A percentile compares a stretch with the other conserved stretches of the same genome.
Evolutionary conservation across 1,140 invertebrate species (phyloP).

Genomic region (Calycopis cecrops): DNA sequence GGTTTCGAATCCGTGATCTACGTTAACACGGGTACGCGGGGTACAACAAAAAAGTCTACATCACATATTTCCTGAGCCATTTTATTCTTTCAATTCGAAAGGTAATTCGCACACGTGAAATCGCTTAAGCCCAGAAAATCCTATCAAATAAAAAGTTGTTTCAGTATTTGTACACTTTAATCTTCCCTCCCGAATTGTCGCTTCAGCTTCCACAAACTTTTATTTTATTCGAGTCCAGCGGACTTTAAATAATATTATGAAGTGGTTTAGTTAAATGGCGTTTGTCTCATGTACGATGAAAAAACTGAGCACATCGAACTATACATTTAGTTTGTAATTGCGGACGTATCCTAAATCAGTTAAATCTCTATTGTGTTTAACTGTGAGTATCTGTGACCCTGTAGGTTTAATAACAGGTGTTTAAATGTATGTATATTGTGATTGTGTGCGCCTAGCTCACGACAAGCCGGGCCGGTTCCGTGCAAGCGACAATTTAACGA

Average conservation of each 20-base stretch:
- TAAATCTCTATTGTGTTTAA: constrained; percentile 69
- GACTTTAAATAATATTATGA: too few relatives aligned
- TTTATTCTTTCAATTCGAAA: constrained; percentile 33
- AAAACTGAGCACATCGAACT: background rate
- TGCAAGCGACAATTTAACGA: constrained; percentile 72
- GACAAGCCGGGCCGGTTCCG: constrained; percentile 67
- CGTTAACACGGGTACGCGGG: constrained; percentile 8
- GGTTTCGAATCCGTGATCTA: constrained; percentile 32
- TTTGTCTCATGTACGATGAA: too few relatives aligned
- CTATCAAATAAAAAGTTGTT: constrained; percentile 50
- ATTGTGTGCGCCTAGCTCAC: constrained; percentile 67
- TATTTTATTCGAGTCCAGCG: too few relatives aligned
- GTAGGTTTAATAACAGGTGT: constrained; percentile 72
- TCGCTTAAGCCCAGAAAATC: constrained; percentile 60
- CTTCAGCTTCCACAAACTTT: constrained; percentile 2
- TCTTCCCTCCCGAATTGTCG: constrained; percentile 38
- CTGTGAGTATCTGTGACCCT: constrained; percentile 59
- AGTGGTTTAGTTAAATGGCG: too few relatives aligned
- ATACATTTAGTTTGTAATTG: constrained; percentile 36
- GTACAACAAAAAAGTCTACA: constrained; percentile 17
- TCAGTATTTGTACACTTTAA: constrained; percentile 43
- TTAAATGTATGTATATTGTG: constrained; percentile 65
- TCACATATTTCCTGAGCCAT: constrained; percentile 17
- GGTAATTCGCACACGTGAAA: constrained; percentile 45
- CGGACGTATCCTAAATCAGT: constrained; percentile 57